Base-by-base conservation (phyloP, 2,888 invertebrate species). In the Odontomyia ornata region DNA sequence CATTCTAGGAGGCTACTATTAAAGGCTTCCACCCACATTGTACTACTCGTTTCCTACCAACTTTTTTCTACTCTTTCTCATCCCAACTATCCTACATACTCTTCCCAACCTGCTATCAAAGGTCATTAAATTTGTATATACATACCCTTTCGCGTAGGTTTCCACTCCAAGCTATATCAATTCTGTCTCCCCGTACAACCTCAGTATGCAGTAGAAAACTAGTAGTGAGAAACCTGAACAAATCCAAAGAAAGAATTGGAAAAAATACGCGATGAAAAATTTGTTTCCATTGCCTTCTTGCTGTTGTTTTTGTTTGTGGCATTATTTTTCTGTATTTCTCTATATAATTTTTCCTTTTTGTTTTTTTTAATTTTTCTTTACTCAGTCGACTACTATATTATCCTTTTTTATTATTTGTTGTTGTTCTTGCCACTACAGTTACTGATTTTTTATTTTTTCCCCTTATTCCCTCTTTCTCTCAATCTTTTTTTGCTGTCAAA, bases 401-500 rank as follows among this genome's bases (percentile, higher is more conserved):
- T 52, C 18, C 18, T 18, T 52, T 52, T 52, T 52, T 52, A 9
- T 36, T 36, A 13, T 18, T 52, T 15, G 52, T 52, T 18, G 52
- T 52, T 52, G 36, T 36, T 52, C 13, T 5, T 52, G 5, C 52
- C 4, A 18, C 18, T 18, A 18, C 60, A 9, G 9, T 7, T 18
- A 4, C 60, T 60, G 21, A 0, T 25, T 25, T 60, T 60, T 36
- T 36, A 9, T 36, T 36, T 2, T 13, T 52, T 60, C 21, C 23
- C 23, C 15, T 23, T 60, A 23, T 11, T 43, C 21, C n/a, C 43
- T 15, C 9, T 13, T 13, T 64, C 25, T 64, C 18, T 64, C 64
- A 15, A 28, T 28, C 27, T 64, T 64, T 64, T 67, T 46, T n/a
- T n/a, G n/a, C 72, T 72, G 72, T 72, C 72, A 72, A 72, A 72